These are phyloP conservation scores for Seriola dumerili DNA, from an alignment of 2,113 vertebrate species.

Conservation along the genomic window DNA sequence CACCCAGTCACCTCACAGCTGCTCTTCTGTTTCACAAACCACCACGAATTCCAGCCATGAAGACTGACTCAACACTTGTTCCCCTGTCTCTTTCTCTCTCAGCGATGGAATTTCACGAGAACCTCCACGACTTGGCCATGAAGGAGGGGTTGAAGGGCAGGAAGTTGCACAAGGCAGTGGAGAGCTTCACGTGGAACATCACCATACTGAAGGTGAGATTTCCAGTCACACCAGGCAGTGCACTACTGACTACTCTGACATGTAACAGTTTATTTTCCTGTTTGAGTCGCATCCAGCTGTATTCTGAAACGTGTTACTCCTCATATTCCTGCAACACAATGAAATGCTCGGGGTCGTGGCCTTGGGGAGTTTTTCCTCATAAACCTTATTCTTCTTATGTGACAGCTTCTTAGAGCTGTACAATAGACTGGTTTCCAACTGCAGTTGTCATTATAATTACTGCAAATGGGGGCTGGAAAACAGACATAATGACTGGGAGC, in stretches of 20 bases:
- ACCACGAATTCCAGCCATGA: neutral
- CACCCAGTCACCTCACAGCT: conserved; percentile 23
- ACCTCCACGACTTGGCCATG: conserved; percentile 91
- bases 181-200: conserved; percentile 99
- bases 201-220: conserved; percentile 95
- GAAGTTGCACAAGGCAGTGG: conserved; percentile 95
- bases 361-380: neutral
- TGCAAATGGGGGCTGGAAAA: neutral
- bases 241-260: neutral
- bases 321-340: neutral
- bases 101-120: conserved; percentile 98
- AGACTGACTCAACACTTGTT: neutral
- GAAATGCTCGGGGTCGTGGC: neutral
- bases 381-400: neutral
- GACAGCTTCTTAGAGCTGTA: neutral
- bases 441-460: too few relatives aligned
- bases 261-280: neutral
- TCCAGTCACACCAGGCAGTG: too few relatives aligned
- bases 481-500: neutral
- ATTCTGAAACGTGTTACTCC: neutral
- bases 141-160: conserved; percentile 96
- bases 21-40: conserved; percentile 24
- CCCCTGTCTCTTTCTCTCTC: conserved; percentile 19
- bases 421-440: neutral
- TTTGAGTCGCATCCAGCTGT: neutral